A percentile compares a stretch with the other conserved stretches of the same genome.
phyloP scores from a whole-genome alignment of 2,113 vertebrate genomes.

The Glaucomys volans region DNA sequence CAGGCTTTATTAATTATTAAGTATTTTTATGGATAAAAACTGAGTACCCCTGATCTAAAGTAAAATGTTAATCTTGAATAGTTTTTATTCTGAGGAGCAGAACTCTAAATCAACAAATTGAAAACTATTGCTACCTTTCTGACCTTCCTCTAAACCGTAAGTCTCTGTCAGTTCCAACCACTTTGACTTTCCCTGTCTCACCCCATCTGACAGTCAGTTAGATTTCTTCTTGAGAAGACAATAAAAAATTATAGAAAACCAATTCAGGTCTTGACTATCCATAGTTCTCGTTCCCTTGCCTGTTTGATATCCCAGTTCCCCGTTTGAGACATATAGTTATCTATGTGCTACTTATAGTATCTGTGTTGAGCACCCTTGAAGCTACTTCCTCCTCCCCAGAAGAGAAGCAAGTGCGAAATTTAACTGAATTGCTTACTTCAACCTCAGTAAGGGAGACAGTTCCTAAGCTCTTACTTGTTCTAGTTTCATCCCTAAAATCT shows the following conservation, averaged over 20 bases:
- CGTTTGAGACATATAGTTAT: neutral
- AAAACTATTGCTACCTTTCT: neutral
- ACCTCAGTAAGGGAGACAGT: neutral
- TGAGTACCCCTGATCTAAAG: neutral
- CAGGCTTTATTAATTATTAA: neutral
- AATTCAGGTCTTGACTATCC: neutral
- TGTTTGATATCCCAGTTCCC: neutral
- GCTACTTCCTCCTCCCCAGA: neutral
- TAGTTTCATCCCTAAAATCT: constrained; percentile 21
- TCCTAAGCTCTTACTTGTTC: neutral
- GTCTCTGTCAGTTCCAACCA: neutral
- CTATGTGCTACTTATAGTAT: neutral
- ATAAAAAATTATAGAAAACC: neutral
- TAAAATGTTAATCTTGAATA: neutral
- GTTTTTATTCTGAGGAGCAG: neutral
- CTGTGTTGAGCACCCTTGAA: neutral
- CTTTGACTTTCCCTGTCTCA: neutral
- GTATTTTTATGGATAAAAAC: neutral
- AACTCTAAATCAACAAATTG: neutral
- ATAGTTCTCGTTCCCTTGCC: neutral
- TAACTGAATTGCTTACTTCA: neutral
- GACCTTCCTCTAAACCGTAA: neutral
- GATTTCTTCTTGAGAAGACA: neutral
- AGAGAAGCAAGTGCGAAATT: neutral
- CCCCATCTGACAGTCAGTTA: neutral